Percentiles rank a stretch among this genome's conserved stretches.
These are phyloP conservation scores for Rafetus swinhoei DNA, from an alignment of 2,113 vertebrate genomes.

Conservation along the genomic window DNA sequence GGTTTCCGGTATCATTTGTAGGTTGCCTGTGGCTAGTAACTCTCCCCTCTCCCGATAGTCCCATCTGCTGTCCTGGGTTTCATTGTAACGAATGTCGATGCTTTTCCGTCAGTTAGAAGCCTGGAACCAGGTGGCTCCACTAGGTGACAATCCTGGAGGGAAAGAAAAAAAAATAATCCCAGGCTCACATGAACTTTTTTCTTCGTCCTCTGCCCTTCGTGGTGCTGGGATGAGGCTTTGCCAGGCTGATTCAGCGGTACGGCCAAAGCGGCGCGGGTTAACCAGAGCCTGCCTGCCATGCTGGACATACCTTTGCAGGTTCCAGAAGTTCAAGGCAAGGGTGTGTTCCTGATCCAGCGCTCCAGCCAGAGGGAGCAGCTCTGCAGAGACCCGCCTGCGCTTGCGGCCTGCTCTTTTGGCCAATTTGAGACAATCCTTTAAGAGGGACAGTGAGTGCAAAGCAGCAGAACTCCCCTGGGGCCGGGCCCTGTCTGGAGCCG, in stretches of 20 bases:
- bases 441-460: background rate
- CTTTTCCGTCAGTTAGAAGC: conserved; percentile 36
- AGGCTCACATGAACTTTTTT: background rate
- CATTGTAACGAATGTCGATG: conserved; percentile 66
- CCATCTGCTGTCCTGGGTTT: conserved; percentile 11
- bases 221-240: background rate
- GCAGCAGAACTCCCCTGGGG: background rate
- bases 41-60: conserved; percentile 38
- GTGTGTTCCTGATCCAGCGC: background rate
- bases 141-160: conserved; percentile 22
- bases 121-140: background rate
- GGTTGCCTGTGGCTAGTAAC: conserved; percentile 52
- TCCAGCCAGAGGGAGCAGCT: too few relatives aligned
- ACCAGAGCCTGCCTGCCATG: rapidly evolving
- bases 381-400: rapidly evolving
- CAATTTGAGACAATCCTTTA: conserved; percentile 16
- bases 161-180: background rate
- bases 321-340: background rate
- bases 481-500: rapidly evolving
- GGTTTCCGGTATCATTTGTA: conserved; percentile 30
- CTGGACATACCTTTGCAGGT: background rate
- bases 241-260: background rate
- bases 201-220: background rate
- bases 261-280: rapidly evolving
- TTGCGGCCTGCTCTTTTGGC: background rate